Percentiles rank a stretch among this genome's conserved stretches.
Evolutionary conservation across 2,797 vertebrate genomes (phyloP).

Genomic region (Lemur catta): DNA sequence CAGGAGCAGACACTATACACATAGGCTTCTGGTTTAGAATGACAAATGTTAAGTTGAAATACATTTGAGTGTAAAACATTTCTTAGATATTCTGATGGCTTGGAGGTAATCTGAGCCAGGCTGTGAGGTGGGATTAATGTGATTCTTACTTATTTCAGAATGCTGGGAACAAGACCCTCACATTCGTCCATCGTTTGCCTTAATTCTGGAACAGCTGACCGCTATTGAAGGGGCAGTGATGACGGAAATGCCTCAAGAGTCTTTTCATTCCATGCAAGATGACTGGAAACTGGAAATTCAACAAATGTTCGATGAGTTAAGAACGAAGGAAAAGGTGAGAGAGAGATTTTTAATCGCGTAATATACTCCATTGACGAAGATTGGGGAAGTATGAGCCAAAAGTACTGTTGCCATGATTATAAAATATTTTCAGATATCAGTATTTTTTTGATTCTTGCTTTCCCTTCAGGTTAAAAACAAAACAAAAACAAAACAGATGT

Average conservation of each 20-base stretch:
- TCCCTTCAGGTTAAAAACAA: background rate
- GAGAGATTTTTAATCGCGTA: background rate
- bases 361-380: background rate
- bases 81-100: background rate
- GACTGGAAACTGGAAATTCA: constrained; percentile 98
- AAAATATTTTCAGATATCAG: background rate
- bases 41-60: background rate
- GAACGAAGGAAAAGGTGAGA: constrained; percentile 96
- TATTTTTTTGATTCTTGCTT: background rate
- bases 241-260: constrained; percentile 97
- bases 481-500: background rate
- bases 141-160: constrained; percentile 85
- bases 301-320: constrained; percentile 96
- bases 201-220: constrained; percentile 95
- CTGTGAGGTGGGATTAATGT: constrained; percentile 33
- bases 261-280: constrained; percentile 99
- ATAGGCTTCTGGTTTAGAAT: background rate
- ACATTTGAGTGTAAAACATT: background rate
- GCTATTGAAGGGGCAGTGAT: constrained; percentile 94
- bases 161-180: constrained; percentile 98
- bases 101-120: background rate
- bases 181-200: constrained; percentile 94
- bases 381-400: background rate
- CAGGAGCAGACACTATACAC: background rate
- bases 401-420: background rate